These are phyloP conservation scores for Phortica okadai DNA, from an alignment of 2,888 invertebrate species.

Conservation along the genomic window DNA sequence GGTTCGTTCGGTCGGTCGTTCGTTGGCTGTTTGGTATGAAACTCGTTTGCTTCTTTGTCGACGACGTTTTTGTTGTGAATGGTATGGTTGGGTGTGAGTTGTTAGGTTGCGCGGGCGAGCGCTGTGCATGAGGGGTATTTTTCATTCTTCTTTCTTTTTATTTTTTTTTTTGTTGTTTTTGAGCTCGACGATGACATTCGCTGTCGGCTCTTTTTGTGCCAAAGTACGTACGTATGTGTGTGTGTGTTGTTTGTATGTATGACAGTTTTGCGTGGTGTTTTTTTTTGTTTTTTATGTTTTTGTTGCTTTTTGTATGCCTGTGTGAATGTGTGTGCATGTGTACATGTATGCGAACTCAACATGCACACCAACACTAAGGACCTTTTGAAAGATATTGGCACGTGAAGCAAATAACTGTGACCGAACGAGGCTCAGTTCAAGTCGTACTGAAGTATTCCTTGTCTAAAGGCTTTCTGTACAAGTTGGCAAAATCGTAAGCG, in stretches of 20 bases:
- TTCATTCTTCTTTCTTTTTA: slow-evolving; percentile 42
- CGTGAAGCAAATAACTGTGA: slow-evolving; percentile 49
- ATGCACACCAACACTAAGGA: slow-evolving; percentile 34
- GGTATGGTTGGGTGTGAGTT: slow-evolving; percentile 5
- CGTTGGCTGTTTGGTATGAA: slow-evolving; percentile 10
- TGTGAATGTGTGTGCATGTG: slow-evolving; percentile 20
- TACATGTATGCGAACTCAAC: slow-evolving; percentile 11
- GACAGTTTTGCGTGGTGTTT: not conserved
- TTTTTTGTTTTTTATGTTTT: not conserved
- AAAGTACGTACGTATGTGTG: slow-evolving; percentile 25
- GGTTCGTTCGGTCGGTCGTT: not conserved
- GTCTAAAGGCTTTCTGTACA: not conserved
- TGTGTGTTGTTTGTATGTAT: not conserved
- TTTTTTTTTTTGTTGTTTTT: slow-evolving; percentile 42
- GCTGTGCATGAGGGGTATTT: slow-evolving; percentile 20
- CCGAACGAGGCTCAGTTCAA: slow-evolving; percentile 40
- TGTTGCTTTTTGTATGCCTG: slow-evolving; percentile 7
- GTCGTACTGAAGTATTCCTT: slow-evolving; percentile 5
- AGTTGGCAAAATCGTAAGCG: not conserved
- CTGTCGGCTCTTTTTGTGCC: slow-evolving; percentile 48
- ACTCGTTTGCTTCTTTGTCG: slow-evolving; percentile 8
- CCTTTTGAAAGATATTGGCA: slow-evolving; percentile 40
- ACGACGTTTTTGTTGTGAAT: not conserved
- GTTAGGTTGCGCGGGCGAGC: slow-evolving; percentile 6
- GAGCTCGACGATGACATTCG: slow-evolving; percentile 50